A percentile compares a stretch with the other conserved stretches of the same genome.
Evolutionary conservation across 2,113 vertebrate species (phyloP).

Genomic region (Phrynocephalus versicolor): DNA sequence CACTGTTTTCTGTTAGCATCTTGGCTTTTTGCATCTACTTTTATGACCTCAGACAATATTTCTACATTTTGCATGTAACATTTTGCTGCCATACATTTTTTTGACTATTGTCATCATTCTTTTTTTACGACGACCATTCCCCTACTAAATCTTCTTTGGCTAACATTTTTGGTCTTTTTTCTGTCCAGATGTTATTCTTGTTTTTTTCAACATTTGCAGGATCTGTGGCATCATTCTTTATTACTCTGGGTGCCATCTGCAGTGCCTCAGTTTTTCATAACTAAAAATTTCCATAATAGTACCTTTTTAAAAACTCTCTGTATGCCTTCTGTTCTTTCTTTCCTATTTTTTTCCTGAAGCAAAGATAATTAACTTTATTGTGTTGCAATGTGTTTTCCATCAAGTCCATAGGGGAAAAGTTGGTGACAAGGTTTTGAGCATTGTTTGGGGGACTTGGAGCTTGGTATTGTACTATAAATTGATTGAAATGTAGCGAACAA

Average conservation of each 20-base stretch:
- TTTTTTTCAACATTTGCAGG: neutral
- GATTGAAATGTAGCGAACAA: slow-evolving; percentile 51
- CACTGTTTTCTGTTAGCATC: neutral
- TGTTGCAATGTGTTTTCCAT: neutral
- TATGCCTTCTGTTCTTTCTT: neutral
- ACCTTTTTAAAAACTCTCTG: neutral
- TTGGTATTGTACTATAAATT: neutral
- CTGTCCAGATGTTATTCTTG: neutral
- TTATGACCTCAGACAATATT: neutral
- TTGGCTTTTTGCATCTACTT: neutral
- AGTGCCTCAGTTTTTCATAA: slow-evolving; percentile 9
- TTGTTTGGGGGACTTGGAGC: neutral
- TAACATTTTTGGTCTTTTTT: neutral
- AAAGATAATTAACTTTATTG: slow-evolving; percentile 18
- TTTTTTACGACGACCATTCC: neutral
- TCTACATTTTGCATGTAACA: neutral
- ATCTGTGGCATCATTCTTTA: neutral
- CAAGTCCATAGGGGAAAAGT: slow-evolving; percentile 14
- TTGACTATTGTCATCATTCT: neutral
- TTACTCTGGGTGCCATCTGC: neutral
- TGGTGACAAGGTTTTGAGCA: neutral
- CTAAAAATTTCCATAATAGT: slow-evolving; percentile 42
- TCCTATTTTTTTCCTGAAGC: neutral
- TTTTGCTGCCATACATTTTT: neutral
- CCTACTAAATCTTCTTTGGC: neutral